phyloP scores from a whole-genome alignment of 2,113 vertebrate species.

The Gymnogyps californianus region DNA sequence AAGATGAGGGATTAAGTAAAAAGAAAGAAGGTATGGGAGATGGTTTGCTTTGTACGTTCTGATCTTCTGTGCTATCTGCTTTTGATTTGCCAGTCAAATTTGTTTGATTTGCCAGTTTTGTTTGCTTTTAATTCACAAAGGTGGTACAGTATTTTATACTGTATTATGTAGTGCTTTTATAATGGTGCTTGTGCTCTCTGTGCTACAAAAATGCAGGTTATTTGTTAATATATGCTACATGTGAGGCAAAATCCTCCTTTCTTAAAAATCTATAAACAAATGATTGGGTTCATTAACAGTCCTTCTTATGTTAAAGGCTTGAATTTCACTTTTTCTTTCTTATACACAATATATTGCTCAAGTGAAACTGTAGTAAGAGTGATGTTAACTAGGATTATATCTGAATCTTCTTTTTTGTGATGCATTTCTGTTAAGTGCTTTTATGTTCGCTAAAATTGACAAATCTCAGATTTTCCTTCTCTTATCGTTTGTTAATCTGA shows the following conservation, averaged over 20 bases:
- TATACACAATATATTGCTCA: neutral
- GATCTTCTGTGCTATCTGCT: neutral
- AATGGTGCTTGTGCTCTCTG: neutral
- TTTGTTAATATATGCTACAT: neutral
- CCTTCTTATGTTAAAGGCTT: neutral
- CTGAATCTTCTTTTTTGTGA: neutral
- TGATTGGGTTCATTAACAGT: neutral
- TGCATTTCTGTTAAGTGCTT: neutral
- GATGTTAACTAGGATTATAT: neutral
- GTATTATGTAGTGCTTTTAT: neutral
- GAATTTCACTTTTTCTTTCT: neutral
- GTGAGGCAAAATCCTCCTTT: neutral
- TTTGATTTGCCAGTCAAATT: neutral
- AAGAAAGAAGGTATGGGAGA: neutral
- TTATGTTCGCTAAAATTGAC: neutral
- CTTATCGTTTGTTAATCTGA: conserved; percentile 56
- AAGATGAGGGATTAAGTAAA: neutral
- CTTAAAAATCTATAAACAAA: neutral
- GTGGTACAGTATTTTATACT: neutral
- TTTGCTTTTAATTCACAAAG: neutral
- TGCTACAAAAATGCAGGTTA: neutral
- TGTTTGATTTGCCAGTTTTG: neutral
- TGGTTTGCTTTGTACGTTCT: neutral
- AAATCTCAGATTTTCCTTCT: conserved; percentile 14
- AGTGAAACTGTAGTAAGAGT: neutral